Evolutionary conservation across 2,113 vertebrate genomes (phyloP), one percentile per base, ranked within the genome.

Genomic region (Callopanchax toddi): DNA sequence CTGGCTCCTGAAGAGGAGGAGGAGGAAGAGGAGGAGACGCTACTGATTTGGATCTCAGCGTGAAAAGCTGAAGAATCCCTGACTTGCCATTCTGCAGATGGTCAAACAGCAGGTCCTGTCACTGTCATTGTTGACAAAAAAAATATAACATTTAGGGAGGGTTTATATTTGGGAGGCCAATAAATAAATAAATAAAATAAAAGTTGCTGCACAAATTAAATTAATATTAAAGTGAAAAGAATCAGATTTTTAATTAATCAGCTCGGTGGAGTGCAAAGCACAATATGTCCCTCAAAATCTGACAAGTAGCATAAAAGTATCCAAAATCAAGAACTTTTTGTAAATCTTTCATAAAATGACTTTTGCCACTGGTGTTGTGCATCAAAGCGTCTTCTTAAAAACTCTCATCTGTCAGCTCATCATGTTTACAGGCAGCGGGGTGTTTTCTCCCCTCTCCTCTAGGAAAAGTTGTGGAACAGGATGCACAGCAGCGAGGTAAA

Each of bases 21-120:
- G 20, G 54, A 60, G 53, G 67, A 48, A 49, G 18, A 75, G 25
- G 54, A 60, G 53, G 68, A 73, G 45, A 65, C 23, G 43, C 25
- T 65, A 65, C 71, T 50, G 72, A 80, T 79, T 72, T 74, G 79
- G 69, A 78, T 67, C 74, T 54, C 76, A 46, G 79, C 69, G 62
- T 75, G 79, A 81, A 62, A 65, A 59, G 46, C 48, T 39, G 44
- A 76, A 79, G 65, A 81, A 82, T 58, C 65, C 74, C 74, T 78
- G 76, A 84, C 68, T 76, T 70, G 74, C 81, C 86, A 22, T 61
- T 59, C 17, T 76, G 59, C 78, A 86, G 83, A 86, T 80, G 83
- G 76, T 52, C 68, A 71, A 75, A 66, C 78, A 81, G 74, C 67
- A 15, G 77, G 72, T 23, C 54, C 59, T 45, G 11, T 17, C 3